Conservation (phyloP, 2,113 vertebrate species). For the Gallinago media region DNA sequence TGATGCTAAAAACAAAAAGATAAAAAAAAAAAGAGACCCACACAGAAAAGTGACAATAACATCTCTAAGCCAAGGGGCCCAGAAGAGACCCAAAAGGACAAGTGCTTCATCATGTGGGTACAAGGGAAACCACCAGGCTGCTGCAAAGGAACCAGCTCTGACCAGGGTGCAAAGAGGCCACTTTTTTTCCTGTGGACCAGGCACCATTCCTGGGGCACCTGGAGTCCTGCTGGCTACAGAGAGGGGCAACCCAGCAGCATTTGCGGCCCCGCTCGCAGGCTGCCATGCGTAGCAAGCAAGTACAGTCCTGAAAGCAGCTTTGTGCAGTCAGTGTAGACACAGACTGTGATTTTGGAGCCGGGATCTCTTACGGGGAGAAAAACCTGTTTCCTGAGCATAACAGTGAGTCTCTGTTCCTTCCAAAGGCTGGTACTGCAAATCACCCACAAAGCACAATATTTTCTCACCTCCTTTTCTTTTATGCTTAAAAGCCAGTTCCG, state of each 20-base stretch:
- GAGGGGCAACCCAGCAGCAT: not conserved
- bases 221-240: not conserved
- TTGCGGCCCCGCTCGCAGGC: accelerated
- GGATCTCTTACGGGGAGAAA: not conserved
- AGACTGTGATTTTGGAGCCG: not conserved
- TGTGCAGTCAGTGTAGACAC: not conserved
- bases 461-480: not conserved
- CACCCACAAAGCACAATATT: not conserved
- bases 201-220: not conserved
- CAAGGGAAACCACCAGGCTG: not conserved
- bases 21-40: no score
- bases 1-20: not conserved
- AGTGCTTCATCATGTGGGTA: not conserved
- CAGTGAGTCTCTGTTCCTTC: slow-evolving; percentile 12
- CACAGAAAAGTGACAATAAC: not conserved
- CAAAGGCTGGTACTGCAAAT: not conserved
- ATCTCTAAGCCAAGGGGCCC: not conserved
- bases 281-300: not conserved
- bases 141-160: not conserved
- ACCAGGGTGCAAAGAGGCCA: not conserved
- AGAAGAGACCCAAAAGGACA: not conserved
- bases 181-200: not conserved
- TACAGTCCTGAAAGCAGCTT: not conserved
- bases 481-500: not conserved
- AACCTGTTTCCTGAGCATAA: not conserved